Base-by-base conservation (phyloP, 2,113 vertebrate genomes). In the Oreochromis aureus region DNA sequence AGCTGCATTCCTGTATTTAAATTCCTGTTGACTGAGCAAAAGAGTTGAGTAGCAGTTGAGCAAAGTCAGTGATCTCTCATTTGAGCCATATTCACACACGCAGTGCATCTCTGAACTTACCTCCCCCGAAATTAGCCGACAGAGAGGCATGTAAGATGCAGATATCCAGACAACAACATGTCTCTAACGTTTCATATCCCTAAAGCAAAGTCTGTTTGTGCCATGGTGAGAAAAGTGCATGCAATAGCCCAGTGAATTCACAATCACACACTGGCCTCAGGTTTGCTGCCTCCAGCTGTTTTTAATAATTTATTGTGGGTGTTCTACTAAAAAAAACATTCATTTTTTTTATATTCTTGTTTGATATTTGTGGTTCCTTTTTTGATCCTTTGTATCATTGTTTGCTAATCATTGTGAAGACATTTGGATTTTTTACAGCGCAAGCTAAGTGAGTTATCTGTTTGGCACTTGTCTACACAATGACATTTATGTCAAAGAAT, bases 81-180 rank as follows among this genome's bases (percentile, higher is more conserved):
- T 48, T 76, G 41, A 30, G 41, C 24, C 24, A 76, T 48, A 48
- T 48, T 73, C 22, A 46, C 41, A 48, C 22, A 0, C 1, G 1
- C 41, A 30, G 41, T 48, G 24, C 71, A 76, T 48, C 71, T 27
- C 39, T 71, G 66, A 71, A 44, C 39, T 46, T 44, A 41, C 12
- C 36, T 69, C 39, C 39, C n/a, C 15, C 16, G 0, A 76, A 48
- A 76, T 76, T 5, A 76, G 24, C 44, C 1, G 0, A 46, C 39
- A 3, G 66, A 73, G 66, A n/a, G 39, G 22, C 22, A 76, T 48
- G 69, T 73, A 73, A 18, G 69, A 73, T 73, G 41, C 69, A 48
- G 24, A 48, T 76, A 18, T 48, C 41, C 41, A 76, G 69, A 48
- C 41, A 48, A 16, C n/a, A 71, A 48, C 22, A 30, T 76, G 15